Evolutionary conservation across 2,113 vertebrate genomes (phyloP), one percentile per base, ranked within the genome.

Genomic region (Ploceus nigricollis): DNA sequence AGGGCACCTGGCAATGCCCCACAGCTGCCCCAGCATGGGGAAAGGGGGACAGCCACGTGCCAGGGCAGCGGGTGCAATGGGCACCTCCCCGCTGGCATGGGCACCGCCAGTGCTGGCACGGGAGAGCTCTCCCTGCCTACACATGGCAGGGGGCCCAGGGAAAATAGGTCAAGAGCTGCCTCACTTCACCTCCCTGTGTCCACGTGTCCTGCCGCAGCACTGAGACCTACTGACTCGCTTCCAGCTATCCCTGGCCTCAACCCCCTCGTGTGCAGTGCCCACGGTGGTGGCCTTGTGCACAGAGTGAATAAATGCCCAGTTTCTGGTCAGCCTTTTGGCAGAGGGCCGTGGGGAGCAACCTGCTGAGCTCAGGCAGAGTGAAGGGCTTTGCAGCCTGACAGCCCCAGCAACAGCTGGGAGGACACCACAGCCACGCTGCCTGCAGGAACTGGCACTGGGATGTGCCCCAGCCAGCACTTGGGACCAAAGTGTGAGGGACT

Each of bases 201-300:
- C 42, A 22, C 0, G 0, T 2, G 0, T 86, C 71, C 72, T 73
- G 89, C 25, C 0, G 1, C 72, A 90, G 80, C 76, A 39, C 64
- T 3, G 4, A 93, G 60, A 91, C 37, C 63, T 39, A 48, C 45
- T 60, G 64, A 61, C 80, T 86, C 0, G 1, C 64, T 80, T 77
- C 31, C 76, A 91, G 76, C 68, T 14, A 13, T 31, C 14, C n/a
- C 28, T 44, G 80, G 57, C 64, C 81, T 69, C 85, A n/a, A 0
- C 15, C 40, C 23, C 61, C 28, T n/a, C 0, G 37, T 1, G 2
- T 17, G 42, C 5, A 3, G 2, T 22, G 47, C 69, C 51, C 77
- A 17, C 0, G 0, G 47, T 4, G 42, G 20, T 45, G 51, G 60
- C 11, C 8, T 16, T 8, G 27, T 1, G 20, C 65, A 45, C 40